phyloP scores from a whole-genome alignment of 1,140 invertebrate genomes.

The Saccostrea cuccullata region DNA sequence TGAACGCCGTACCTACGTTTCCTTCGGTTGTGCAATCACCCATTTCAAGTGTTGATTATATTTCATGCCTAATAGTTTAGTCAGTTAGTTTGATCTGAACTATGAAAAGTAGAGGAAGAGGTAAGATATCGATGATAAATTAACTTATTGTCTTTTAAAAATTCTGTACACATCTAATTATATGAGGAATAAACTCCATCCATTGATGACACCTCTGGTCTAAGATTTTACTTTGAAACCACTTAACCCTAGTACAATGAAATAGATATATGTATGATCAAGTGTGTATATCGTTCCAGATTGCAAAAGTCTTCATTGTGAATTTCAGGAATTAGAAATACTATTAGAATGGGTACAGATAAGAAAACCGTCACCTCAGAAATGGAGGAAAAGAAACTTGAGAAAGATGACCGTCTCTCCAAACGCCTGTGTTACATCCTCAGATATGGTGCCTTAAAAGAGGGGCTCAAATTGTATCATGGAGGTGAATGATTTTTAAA shows the following conservation, averaged over 20 bases:
- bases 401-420: conserved; percentile 51
- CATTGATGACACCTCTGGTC: too few relatives aligned
- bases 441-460: conserved; percentile 69
- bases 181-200: too few relatives aligned
- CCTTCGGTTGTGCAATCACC: neutral
- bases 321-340: neutral
- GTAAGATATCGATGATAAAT: too few relatives aligned
- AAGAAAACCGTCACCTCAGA: neutral
- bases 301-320: neutral
- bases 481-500: conserved; percentile 55
- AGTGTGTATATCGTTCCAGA: neutral
- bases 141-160: too few relatives aligned
- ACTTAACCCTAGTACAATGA: too few relatives aligned
- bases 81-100: too few relatives aligned
- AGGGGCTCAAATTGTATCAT: conserved; percentile 64
- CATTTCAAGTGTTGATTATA: neutral
- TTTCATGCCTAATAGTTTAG: too few relatives aligned
- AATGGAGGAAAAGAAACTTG: neutral
- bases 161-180: too few relatives aligned
- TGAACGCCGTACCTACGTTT: neutral
- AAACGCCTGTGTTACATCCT: conserved; percentile 68
- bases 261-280: too few relatives aligned
- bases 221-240: too few relatives aligned
- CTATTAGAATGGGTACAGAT: neutral
- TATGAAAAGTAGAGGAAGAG: too few relatives aligned